Evolutionary conservation across 2,888 invertebrate species (phyloP).

Genomic region (Molorchus minor): DNA sequence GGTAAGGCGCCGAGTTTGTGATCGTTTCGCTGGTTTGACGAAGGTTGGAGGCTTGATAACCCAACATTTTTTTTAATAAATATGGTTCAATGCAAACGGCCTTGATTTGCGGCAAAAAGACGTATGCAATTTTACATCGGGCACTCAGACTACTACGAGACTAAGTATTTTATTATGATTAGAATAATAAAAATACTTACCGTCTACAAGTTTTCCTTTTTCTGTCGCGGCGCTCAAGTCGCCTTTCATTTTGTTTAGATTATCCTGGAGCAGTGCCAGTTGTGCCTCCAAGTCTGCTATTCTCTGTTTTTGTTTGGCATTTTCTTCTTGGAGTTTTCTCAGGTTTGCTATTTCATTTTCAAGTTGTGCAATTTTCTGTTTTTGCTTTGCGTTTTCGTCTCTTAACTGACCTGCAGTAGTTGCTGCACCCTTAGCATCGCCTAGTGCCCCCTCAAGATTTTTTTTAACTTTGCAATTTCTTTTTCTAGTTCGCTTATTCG

Average conservation of each 20-base stretch:
- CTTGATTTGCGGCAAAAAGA: too few relatives aligned
- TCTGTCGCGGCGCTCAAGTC: constrained; percentile 20
- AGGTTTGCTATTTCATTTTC: constrained; percentile 39
- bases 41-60: too few relatives aligned
- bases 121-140: too few relatives aligned
- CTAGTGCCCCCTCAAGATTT: constrained; percentile 35
- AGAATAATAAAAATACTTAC: background rate
- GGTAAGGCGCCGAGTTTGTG: too few relatives aligned
- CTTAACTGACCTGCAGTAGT: constrained; percentile 29
- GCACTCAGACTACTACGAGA: too few relatives aligned
- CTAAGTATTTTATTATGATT: too few relatives aligned
- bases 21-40: too few relatives aligned
- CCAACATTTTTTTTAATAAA: too few relatives aligned
- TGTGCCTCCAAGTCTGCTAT: constrained; percentile 35
- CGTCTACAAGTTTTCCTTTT: background rate
- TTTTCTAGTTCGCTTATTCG: constrained; percentile 37
- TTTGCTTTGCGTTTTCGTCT: constrained; percentile 42
- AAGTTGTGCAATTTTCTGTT: constrained; percentile 35
- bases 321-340: constrained; percentile 30
- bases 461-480: constrained; percentile 42
- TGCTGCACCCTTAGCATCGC: constrained; percentile 28
- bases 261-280: background rate
- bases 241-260: constrained; percentile 36
- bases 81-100: too few relatives aligned
- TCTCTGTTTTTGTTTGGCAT: constrained; percentile 31